Conservation (phyloP, 2,113 vertebrate genomes). For the Neolamprologus hecqui region DNA sequence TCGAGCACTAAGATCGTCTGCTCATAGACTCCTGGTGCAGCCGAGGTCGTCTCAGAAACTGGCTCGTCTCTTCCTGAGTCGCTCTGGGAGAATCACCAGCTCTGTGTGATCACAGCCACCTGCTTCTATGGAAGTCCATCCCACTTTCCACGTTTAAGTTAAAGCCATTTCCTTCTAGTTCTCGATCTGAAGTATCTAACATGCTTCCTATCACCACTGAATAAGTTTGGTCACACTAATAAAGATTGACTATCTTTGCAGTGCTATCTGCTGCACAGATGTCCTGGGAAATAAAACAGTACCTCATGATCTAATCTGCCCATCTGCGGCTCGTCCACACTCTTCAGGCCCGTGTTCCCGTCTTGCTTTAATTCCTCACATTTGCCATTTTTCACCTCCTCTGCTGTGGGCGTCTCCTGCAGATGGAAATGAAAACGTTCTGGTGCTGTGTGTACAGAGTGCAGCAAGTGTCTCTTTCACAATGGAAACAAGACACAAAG, state of each 20-base stretch:
- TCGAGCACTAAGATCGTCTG: neutral
- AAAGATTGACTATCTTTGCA: neutral
- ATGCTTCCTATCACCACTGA: neutral
- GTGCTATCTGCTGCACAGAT: neutral
- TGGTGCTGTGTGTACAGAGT: neutral
- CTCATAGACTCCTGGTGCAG: neutral
- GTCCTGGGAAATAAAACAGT: neutral
- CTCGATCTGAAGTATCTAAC: neutral
- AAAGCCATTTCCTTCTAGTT: neutral
- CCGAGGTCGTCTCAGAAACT: neutral
- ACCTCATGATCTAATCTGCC: conserved; percentile 13
- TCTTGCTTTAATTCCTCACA: neutral
- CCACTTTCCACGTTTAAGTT: neutral
- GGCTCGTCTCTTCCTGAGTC: neutral
- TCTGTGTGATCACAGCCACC: neutral
- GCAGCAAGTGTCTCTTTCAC: neutral
- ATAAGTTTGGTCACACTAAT: neutral
- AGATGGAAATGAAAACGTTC: neutral
- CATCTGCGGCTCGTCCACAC: neutral
- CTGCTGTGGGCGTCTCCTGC: conserved; percentile 3
- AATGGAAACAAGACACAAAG: neutral
- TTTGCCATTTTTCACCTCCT: neutral
- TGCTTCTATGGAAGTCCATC: neutral
- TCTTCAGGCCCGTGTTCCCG: neutral
- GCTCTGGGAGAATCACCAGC: neutral